Percentiles rank a stretch among this genome's conserved stretches.
These are phyloP conservation scores for Apodemia hepburni DNA, from an alignment of 2,888 invertebrate species.

Conservation along the genomic window DNA sequence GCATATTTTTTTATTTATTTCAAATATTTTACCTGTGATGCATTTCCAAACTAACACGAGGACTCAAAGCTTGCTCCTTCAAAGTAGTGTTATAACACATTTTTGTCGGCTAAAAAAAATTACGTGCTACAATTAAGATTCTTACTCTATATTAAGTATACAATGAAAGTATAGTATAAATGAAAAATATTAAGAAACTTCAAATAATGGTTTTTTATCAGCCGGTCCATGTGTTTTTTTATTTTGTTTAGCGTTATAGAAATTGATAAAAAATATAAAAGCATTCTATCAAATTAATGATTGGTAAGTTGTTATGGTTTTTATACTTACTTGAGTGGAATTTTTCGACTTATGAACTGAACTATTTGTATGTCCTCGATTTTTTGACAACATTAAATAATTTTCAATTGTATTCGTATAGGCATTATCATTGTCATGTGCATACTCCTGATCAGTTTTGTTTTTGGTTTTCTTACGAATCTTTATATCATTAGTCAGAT, in stretches of 20 bases:
- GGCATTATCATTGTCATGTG: conserved; percentile 6
- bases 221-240: too few relatives aligned
- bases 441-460: conserved; percentile 16
- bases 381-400: conserved; percentile 35
- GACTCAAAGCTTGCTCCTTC: conserved; percentile 32
- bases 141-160: too few relatives aligned
- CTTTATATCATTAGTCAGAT: conserved; percentile 45
- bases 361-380: not conserved
- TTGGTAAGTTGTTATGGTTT: not conserved
- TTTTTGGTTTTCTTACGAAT: conserved; percentile 37
- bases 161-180: too few relatives aligned
- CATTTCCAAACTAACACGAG: conserved; percentile 63
- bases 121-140: not conserved
- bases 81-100: not conserved
- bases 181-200: too few relatives aligned
- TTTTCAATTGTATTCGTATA: conserved; percentile 35
- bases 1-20: too few relatives aligned
- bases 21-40: conserved; percentile 49
- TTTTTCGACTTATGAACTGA: conserved; percentile 14
- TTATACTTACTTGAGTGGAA: conserved; percentile 11
- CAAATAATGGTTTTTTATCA: too few relatives aligned
- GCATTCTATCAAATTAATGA: not conserved
- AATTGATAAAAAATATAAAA: too few relatives aligned
- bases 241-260: too few relatives aligned
- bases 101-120: conserved; percentile 15